Evolutionary conservation across 1,140 invertebrate genomes (phyloP).

Genomic region (Drosophila gunungcola): DNA sequence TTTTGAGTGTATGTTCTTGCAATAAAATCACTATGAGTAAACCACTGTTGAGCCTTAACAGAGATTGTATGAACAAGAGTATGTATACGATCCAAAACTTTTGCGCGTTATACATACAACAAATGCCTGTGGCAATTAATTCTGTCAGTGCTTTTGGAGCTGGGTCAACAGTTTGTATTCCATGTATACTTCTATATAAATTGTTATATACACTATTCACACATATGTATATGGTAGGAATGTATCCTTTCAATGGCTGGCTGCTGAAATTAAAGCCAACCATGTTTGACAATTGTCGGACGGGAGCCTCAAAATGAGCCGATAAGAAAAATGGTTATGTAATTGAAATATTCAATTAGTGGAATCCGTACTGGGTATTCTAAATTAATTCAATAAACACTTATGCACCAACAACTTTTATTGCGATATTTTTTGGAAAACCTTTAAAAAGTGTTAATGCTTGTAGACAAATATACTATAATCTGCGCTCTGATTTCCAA

Average conservation of each 20-base stretch:
- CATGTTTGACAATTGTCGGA: slow-evolving; percentile 14
- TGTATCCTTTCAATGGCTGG: slow-evolving; percentile 28
- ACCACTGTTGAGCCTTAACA: slow-evolving; percentile 1
- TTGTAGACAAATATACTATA: slow-evolving; percentile 18
- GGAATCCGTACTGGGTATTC: slow-evolving; percentile 12
- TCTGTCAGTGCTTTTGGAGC: slow-evolving; percentile 37
- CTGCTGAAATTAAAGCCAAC: slow-evolving; percentile 5
- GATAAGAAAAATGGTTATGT: slow-evolving; percentile 38
- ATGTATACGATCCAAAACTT: slow-evolving; percentile 8
- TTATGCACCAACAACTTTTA: neutral
- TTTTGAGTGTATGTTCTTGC: neutral
- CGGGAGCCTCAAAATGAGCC: neutral
- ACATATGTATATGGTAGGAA: slow-evolving; percentile 8
- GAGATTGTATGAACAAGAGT: neutral
- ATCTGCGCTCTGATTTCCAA: slow-evolving; percentile 24
- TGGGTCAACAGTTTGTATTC: slow-evolving; percentile 56
- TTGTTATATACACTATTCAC: neutral
- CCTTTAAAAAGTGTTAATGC: neutral
- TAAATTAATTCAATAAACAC: neutral
- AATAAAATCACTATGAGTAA: neutral
- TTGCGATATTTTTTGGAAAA: neutral
- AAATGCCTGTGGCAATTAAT: slow-evolving; percentile 30
- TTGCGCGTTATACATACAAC: slow-evolving; percentile 31
- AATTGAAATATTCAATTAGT: slow-evolving; percentile 44
- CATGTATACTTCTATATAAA: slow-evolving; percentile 16